Evolutionary conservation across 1,140 invertebrate species (phyloP), one percentile per base, ranked within the genome.

Genomic region (Philotrypesis tridentata): DNA sequence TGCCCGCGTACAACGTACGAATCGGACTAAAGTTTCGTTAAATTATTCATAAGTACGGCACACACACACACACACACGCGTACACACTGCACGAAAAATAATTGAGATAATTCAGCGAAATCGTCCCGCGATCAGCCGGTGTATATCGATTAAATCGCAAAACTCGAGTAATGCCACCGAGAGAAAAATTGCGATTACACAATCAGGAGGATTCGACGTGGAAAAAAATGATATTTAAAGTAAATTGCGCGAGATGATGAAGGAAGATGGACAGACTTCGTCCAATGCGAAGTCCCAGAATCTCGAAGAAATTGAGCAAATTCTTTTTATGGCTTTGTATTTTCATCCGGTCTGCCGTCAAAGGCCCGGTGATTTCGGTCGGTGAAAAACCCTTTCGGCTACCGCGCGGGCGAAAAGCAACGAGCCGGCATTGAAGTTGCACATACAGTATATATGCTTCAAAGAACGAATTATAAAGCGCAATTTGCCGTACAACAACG

Each of bases 351-450:
- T 48, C 48, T n/a, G 8, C 48, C 2, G 48, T 55, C 48, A 55
- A 61, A 55, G 55, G 40, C 25, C 40, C 40, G 27, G 71, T 55
- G 14, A 73, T 73, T 73, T 55, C 40, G 17, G 43, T 71, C 25
- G 43, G 70, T 55, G 71, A 37, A 37, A 33, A 63, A n/a, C 73
- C 61, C 75, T 77, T 67, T 27, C 60, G 75, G 75, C 75, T 77
- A 67, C 29, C 31, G 61, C n/a, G 27, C 60, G 31, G 31, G 23
- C n/a, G 70, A 40, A 25, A n/a, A n/a, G n/a, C n/a, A n/a, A 1
- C 14, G 5, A 4, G 5, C 67, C 27, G 61, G 0, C 2, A 65
- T 29, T 27, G 11, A 29, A 65, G 61, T 72, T 27, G 23, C 23
- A 9, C 33, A 37, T 37, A 55, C 48, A 55, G 6, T 55, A 17